Base-by-base conservation (phyloP, 2,888 invertebrate genomes). In the Drosophila infuscata region DNA sequence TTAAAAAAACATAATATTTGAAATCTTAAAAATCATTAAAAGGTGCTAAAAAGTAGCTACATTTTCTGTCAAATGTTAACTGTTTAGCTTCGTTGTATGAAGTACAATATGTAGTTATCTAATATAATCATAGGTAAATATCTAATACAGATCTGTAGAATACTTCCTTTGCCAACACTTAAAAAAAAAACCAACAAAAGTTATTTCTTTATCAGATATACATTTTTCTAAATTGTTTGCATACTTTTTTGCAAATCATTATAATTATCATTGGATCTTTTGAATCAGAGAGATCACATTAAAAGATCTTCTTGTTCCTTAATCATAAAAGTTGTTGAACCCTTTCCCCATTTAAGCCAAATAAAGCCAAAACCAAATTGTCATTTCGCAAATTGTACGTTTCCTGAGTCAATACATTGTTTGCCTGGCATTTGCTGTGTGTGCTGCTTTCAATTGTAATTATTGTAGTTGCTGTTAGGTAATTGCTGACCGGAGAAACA, bases 391-490 rank as follows among this genome's bases (percentile, higher is more conserved):
- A 74, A 74, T 74, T 74, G 60, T 38, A 11, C 52, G 56, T 46
- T 79, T 79, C 79, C 79, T 76, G 76, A 29, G 62, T n/a, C 43
- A 48, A 71, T 60, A 49, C 54, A 49, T 49, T n/a, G 49, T 68
- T 57, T 41, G 61, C 17, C 2, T 20, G 30, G 30, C 36, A 35
- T 51, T 53, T 20, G 41, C 74, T n/a, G n/a, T n/a, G n/a, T n/a
- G n/a, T n/a, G n/a, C n/a, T 70, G 17, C 72, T 72, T 79, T 72
- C 68, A 51, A 51, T 69, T 73, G 54, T 54, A 79, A 79, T 76
- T 76, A 25, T 36, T 54, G 35, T 35, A 60, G 72, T 53, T 36
- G 49, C 51, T 52, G 51, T 62, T 63, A 36, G 43, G 65, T 77
- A 78, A 76, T 76, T 77, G 69, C 62, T 59, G 48, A 20, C 51